Percentiles rank a stretch among this genome's conserved stretches.
phyloP scores from a whole-genome alignment of 2,797 vertebrate genomes.

The Mormyrus proboscirostris region DNA sequence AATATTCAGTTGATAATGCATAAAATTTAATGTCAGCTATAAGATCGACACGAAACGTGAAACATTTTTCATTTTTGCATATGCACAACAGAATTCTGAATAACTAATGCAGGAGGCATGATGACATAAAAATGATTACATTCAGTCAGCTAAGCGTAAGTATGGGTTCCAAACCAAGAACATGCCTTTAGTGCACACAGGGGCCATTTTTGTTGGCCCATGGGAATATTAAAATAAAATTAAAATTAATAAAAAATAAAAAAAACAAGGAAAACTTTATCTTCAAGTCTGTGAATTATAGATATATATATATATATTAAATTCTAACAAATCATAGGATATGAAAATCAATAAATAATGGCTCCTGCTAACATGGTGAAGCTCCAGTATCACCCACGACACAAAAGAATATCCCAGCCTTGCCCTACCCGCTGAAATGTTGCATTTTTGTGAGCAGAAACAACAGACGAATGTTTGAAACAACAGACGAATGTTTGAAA shows the following conservation, averaged over 20 bases:
- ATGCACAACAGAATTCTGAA: background rate
- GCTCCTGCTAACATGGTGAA: background rate
- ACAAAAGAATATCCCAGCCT: background rate
- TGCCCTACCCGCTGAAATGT: background rate
- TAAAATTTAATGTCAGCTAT: background rate
- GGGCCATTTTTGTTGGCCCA: background rate
- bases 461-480: background rate
- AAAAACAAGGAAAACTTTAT: background rate
- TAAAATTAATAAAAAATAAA: background rate
- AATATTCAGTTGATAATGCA: background rate
- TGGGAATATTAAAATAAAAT: background rate
- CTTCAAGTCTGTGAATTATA: background rate
- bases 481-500: background rate
- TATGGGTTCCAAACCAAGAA: background rate
- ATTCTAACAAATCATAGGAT: background rate
- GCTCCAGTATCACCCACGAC: background rate
- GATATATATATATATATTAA: background rate
- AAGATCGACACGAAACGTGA: background rate
- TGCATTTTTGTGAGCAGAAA: background rate
- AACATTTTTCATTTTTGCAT: background rate
- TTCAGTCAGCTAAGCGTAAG: background rate
- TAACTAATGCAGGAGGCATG: background rate
- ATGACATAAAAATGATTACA: background rate
- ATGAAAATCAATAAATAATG: background rate
- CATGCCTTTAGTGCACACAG: background rate